Percentiles rank a stretch among this genome's conserved stretches.
These are phyloP conservation scores for Anhinga rufa DNA, from an alignment of 2,113 vertebrate genomes.

Conservation along the genomic window DNA sequence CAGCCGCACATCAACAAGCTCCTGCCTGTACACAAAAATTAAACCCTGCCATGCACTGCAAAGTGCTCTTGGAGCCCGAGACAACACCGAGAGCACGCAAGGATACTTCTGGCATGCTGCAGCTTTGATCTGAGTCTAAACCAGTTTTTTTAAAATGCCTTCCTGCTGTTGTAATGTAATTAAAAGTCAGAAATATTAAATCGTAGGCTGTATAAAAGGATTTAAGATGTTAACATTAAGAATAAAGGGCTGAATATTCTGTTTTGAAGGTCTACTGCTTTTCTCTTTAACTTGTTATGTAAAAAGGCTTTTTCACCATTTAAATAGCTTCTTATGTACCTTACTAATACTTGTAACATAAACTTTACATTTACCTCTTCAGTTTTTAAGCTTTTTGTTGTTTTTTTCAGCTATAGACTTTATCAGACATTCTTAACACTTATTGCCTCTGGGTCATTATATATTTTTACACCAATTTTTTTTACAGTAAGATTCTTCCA, in stretches of 20 bases:
- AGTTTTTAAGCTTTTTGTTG: neutral
- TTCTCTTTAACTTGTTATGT: neutral
- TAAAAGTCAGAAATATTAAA: neutral
- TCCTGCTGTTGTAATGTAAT: neutral
- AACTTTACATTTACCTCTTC: neutral
- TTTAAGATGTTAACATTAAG: neutral
- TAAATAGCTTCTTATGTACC: neutral
- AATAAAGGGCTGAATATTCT: neutral
- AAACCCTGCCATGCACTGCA: accelerated
- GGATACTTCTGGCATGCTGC: neutral
- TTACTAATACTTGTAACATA: neutral
- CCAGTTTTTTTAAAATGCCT: neutral
- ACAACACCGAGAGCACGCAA: neutral
- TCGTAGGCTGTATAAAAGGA: neutral
- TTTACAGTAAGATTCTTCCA: neutral
- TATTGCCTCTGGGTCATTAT: neutral
- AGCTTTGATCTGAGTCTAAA: neutral
- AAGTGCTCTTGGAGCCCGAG: accelerated
- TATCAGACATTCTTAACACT: neutral
- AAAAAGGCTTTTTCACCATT: neutral
- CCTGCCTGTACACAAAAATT: neutral
- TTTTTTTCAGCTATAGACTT: neutral
- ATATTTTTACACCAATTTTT: neutral
- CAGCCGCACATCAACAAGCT: neutral
- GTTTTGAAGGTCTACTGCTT: neutral